phyloP scores from a whole-genome alignment of 2,113 vertebrate species.

The Poicephalus meyeri region DNA sequence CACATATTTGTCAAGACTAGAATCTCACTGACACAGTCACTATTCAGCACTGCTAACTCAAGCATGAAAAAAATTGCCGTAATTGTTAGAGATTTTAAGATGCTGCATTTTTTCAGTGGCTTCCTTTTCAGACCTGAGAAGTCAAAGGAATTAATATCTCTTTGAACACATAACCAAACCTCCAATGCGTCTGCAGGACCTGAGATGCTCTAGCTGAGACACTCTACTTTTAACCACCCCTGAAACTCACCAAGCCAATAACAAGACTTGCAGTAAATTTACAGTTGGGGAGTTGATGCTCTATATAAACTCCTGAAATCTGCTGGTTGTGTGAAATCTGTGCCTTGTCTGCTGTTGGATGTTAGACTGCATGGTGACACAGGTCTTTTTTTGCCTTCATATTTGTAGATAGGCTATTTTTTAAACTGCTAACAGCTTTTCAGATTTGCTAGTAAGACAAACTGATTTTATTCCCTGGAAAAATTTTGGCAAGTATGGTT shows the following conservation, averaged over 20 bases:
- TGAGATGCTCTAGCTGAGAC: background rate
- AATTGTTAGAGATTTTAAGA: background rate
- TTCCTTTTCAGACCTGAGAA: background rate
- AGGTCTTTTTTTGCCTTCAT: background rate
- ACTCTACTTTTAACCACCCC: background rate
- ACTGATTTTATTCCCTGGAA: background rate
- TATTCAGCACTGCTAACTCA: background rate
- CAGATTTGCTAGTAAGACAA: background rate
- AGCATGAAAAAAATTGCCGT: background rate
- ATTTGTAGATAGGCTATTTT: background rate
- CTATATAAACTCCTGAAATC: background rate
- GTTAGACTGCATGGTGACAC: background rate
- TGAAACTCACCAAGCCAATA: background rate
- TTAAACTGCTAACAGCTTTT: background rate
- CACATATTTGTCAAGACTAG: background rate
- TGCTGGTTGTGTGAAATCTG: background rate
- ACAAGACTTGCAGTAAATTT: background rate
- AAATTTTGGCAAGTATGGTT: background rate
- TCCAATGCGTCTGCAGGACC: background rate
- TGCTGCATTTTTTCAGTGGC: background rate
- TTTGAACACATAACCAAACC: background rate
- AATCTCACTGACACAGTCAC: background rate
- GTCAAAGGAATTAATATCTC: background rate
- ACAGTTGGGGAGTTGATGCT: background rate
- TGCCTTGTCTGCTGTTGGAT: background rate